Evolutionary conservation across 2,888 invertebrate genomes (phyloP), one percentile per base, ranked within the genome.

Genomic region (Neoascia interrupta): DNA sequence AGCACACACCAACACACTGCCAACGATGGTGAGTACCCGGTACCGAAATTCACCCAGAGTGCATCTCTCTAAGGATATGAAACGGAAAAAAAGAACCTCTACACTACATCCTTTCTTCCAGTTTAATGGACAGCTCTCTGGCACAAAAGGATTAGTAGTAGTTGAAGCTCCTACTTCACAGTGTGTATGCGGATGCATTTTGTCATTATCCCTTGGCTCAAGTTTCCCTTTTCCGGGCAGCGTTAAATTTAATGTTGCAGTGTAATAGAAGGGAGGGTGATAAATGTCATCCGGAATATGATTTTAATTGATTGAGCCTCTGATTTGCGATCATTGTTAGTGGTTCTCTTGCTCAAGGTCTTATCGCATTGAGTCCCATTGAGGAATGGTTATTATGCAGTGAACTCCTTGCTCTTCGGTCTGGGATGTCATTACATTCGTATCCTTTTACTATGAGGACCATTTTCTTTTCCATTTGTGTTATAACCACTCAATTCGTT

Each of bases 41-140:
- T 60, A 21, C 47, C 60, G 60, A 73, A 66, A 45, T 66, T 53
- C 53, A 54, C n/a, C 26, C 26, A 2, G 39, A 53, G 28, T 72
- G 54, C 37, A 51, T 61, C 41, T 56, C n/a, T n/a, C 36, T 51
- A 69, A 54, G 69, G 69, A 69, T 69, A 56, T 75, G 69, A 43
- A 49, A 66, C 45, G 41, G 31, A 26, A 49, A 58, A 36, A 45
- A 18, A 39, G 23, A 37, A 47, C 26, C 26, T 11, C 4, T 28
- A 10, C 21, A 31, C 49, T 69, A 68, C 58, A 64, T 60, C 58
- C 75, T 75, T 69, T 51, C 69, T 69, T 56, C 23, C 41, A 76
- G 70, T 72, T 72, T 76, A 76, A 76, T 76, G 72, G 72, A 76
- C 76, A 76, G 53, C 61, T 56, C 74, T 68, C 45, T 37, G n/a